Base-by-base conservation (phyloP, 2,113 vertebrate genomes). In the Microtus richardsoni region DNA sequence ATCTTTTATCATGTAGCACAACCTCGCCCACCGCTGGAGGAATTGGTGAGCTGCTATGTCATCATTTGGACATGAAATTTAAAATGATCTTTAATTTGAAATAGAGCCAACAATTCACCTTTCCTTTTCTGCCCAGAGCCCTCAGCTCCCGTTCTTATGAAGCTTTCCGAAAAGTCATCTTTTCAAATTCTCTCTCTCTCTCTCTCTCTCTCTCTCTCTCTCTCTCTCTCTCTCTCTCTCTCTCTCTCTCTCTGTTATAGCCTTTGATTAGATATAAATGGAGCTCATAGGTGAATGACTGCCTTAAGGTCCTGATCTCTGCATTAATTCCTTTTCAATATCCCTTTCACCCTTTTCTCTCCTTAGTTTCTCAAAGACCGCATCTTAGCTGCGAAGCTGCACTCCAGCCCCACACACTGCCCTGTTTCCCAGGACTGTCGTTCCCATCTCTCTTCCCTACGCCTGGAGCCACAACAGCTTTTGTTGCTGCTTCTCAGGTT, bases 241-340 rank as follows among this genome's bases (percentile, higher is more conserved):
- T 24, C 77, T 9, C 75, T 49, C 75, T 33, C 28, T 33, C 24
- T 22, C 0, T 16, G 3, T 54, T 0, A 58, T 58, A 58, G 17
- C 54, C 28, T 44, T 22, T 96, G 88, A 95, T 94, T 93, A 80
- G 73, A 96, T 54, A 68, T 58, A 74, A 74, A 64, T 44, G 97
- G 74, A 80, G 70, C 33, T 88, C 2, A 4, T 33, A 49, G 70
- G 41, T 88, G 47, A 96, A 84, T 33, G 86, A 74, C 41, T 94
- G 54, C 70, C n/a, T 89, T 80, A 79, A 93, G 88, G 84, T 93
- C 64, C 39, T 41, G 74, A 79, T 73, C 87, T 87, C 33, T 75
- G 84, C 86, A 75, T 92, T 70, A 89, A 91, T 75, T 89, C 83
- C 49, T 39, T 13, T 17, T 41, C 39, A 54, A 41, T 44, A 28